These are phyloP conservation scores for Choreutis nemorana DNA, from an alignment of 2,888 invertebrate species.

Conservation along the genomic window DNA sequence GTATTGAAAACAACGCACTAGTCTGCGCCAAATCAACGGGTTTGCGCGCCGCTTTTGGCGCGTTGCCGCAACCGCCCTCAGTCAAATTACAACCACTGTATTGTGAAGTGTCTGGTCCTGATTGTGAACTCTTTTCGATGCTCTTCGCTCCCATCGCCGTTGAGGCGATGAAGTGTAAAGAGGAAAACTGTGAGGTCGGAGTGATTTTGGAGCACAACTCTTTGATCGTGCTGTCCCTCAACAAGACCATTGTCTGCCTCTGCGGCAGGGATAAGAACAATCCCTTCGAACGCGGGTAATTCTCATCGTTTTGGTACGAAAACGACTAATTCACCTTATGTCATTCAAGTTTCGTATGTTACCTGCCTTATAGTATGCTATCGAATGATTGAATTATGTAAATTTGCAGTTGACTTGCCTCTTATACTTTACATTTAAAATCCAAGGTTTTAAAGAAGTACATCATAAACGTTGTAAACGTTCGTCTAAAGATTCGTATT, in stretches of 20 bases:
- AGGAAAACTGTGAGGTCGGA: constrained; percentile 65
- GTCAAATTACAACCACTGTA: constrained; percentile 17
- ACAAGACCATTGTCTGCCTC: constrained; percentile 63
- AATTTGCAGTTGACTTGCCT: not conserved
- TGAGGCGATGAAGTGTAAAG: constrained; percentile 67
- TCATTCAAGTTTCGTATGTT: not conserved
- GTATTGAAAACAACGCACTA: constrained; percentile 40
- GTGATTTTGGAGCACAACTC: constrained; percentile 62
- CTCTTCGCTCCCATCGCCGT: constrained; percentile 63
- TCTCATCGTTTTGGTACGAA: constrained; percentile 30
- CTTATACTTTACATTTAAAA: too few relatives aligned
- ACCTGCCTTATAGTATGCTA: not conserved
- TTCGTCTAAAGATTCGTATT: too few relatives aligned
- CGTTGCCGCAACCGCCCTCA: constrained; percentile 22
- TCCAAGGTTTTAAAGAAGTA: too few relatives aligned
- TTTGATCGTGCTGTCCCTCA: constrained; percentile 56
- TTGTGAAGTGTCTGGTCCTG: constrained; percentile 41
- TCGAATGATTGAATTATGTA: not conserved
- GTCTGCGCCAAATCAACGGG: constrained; percentile 55
- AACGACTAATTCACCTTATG: constrained; percentile 21
- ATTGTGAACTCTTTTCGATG: constrained; percentile 39
- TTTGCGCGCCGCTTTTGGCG: constrained; percentile 32
- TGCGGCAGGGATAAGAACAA: constrained; percentile 56
- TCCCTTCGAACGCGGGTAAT: constrained; percentile 64
- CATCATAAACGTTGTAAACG: too few relatives aligned